Evolutionary conservation across 2,113 vertebrate genomes (phyloP), one percentile per base, ranked within the genome.

Genomic region (Dipodomys ordii): DNA sequence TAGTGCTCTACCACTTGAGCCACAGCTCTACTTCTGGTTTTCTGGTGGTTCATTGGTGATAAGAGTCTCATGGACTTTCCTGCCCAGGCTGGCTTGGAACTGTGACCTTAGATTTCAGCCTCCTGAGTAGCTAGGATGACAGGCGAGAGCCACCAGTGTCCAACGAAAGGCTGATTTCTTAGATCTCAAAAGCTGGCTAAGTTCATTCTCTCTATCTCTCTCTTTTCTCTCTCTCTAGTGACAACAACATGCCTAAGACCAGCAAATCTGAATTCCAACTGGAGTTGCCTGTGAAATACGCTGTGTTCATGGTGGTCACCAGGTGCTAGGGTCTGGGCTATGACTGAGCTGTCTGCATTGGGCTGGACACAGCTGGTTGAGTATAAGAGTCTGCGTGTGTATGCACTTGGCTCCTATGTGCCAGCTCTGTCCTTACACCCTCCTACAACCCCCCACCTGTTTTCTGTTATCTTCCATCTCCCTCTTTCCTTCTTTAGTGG

Each of bases 221-320:
- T 30, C 39, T 86, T 11, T 12, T 49, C 78, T 94, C 69, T 84
- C 69, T 30, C 39, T 86, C 76, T 57, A 98, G 97, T 87, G 97
- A 97, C 32, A 98, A 97, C 92, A 95, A 92, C 53, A 60, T 81
- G 27, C 22, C 93, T 7, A 53, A 32, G 65, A 97, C 93, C 39
- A 90, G 79, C 28, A 93, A 92, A 67, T 92, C 49, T 0, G 9
- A 92, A 39, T 95, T 94, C 89, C 96, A 94, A 32, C 32, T 73
- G 77, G 46, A 72, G 60, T 83, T 98, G 57, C 96, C 96, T 0
- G 97, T 98, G 81, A 97, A 97, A 80, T 98, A 98, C 0, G 72
- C 95, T 0, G 44, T 97, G 67, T 82, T 91, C 82, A 0, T 97
- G 53, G 79, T 94, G 57, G 93, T 97, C 71, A 83, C 53, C 85